Conservation (phyloP, 2,113 vertebrate species). For the Daboia siamensis region DNA sequence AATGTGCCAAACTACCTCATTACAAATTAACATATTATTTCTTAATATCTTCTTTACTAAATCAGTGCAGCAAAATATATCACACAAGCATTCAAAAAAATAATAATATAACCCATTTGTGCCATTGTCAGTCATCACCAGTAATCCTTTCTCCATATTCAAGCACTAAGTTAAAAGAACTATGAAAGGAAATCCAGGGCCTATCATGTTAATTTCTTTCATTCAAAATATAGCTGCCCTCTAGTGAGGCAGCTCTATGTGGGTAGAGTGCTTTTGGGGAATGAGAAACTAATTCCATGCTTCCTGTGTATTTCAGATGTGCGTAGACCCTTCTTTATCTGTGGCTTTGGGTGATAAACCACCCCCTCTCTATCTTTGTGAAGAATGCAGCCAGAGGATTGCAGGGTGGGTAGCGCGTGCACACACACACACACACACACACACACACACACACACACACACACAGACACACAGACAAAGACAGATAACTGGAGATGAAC, state of each 20-base stretch:
- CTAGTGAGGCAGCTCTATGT: neutral
- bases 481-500: neutral
- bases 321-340: constrained; percentile 94
- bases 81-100: neutral
- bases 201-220: neutral
- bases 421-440: too few species aligned
- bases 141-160: neutral
- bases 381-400: constrained; percentile 97
- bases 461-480: too few species aligned
- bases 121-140: neutral
- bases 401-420: constrained; percentile 78
- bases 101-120: neutral
- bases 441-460: too few species aligned
- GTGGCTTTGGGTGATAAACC: constrained; percentile 97
- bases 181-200: too few species aligned
- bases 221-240: neutral
- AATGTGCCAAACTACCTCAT: neutral
- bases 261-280: neutral
- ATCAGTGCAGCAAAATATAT: neutral
- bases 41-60: neutral
- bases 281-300: constrained; percentile 38
- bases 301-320: constrained; percentile 85
- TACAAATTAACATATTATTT: neutral
- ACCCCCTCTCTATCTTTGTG: constrained; percentile 96
- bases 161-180: neutral